These are phyloP conservation scores for Pachycephala philippinensis DNA, from an alignment of 2,113 vertebrate species.

Conservation along the genomic window DNA sequence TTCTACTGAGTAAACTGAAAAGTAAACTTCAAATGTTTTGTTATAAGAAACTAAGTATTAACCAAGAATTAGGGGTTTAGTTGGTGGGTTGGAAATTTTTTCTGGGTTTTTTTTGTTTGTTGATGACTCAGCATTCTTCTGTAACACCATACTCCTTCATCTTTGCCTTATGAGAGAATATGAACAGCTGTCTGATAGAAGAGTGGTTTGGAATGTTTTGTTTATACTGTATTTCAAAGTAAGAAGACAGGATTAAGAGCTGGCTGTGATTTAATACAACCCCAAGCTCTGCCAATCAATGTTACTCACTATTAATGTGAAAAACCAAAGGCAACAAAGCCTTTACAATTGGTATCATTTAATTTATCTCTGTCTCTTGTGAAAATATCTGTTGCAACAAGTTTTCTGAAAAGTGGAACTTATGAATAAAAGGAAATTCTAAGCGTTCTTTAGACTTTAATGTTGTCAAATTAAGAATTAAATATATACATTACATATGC, in stretches of 20 bases:
- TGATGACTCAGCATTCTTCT: neutral
- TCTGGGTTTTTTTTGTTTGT: neutral
- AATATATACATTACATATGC: neutral
- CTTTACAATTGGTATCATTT: neutral
- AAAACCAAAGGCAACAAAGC: slow-evolving; percentile 9
- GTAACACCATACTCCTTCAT: neutral
- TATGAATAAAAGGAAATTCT: neutral
- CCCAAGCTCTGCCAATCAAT: neutral
- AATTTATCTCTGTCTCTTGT: neutral
- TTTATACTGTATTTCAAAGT: slow-evolving; percentile 28
- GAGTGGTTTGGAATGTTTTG: neutral
- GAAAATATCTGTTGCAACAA: neutral
- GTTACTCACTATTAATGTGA: neutral
- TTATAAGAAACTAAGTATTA: neutral
- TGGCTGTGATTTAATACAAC: neutral
- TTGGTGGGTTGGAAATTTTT: neutral
- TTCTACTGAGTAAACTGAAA: neutral
- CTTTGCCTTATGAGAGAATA: neutral
- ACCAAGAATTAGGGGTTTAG: neutral
- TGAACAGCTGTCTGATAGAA: neutral
- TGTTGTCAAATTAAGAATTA: neutral
- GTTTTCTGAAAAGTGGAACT: neutral
- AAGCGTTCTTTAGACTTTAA: neutral
- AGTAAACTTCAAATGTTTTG: neutral
- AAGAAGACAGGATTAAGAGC: neutral